These are phyloP conservation scores for Thyatira batis DNA, from an alignment of 2,888 invertebrate species.

Conservation along the genomic window DNA sequence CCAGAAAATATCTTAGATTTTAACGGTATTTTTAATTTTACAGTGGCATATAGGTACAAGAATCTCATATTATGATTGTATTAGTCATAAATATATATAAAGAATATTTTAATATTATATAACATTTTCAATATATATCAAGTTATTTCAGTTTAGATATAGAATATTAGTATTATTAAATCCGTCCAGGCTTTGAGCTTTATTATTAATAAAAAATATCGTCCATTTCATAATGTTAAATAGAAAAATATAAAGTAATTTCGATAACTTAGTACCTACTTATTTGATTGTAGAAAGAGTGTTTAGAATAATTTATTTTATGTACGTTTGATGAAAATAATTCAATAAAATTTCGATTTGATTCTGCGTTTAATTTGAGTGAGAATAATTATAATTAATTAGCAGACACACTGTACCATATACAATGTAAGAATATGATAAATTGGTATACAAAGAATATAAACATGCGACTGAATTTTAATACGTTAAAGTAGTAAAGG, in stretches of 20 bases:
- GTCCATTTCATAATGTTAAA: not conserved
- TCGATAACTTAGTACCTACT: not conserved
- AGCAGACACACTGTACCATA: too few species aligned
- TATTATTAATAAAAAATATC: not conserved
- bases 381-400: too few species aligned
- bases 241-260: not conserved
- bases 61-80: too few species aligned
- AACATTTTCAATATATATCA: not conserved
- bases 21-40: too few species aligned
- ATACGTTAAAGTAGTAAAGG: too few species aligned
- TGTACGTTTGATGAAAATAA: not conserved
- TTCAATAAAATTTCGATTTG: not conserved
- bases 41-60: too few species aligned
- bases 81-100: too few species aligned
- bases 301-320: not conserved
- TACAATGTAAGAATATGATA: too few species aligned
- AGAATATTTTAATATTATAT: too few species aligned
- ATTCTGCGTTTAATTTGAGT: not conserved
- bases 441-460: too few species aligned
- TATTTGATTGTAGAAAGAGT: not conserved
- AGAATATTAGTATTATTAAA: not conserved
- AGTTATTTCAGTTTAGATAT: not conserved
- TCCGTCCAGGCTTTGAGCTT: not conserved
- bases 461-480: too few species aligned
- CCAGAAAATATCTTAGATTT: too few species aligned